Conservation (phyloP, 2,888 invertebrate species). For the Rhyacophila evoluta region DNA sequence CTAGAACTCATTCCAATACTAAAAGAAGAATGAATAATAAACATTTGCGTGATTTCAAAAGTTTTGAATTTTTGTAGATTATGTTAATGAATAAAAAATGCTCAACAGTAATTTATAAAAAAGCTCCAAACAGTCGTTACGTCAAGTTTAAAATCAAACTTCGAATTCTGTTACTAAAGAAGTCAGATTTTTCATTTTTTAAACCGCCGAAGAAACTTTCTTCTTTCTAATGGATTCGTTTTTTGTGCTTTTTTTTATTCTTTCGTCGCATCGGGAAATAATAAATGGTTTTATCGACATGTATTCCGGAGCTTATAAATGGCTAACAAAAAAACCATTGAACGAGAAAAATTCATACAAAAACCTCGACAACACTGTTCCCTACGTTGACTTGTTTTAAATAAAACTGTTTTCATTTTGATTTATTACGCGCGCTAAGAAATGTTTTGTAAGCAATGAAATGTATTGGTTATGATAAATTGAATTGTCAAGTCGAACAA, state of each 20-base stretch:
- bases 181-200: neutral
- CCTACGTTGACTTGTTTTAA: conserved; percentile 4
- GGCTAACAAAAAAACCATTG: neutral
- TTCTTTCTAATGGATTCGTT: conserved; percentile 39
- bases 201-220: conserved; percentile 40
- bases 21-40: too few relatives aligned
- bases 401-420: conserved; percentile 11
- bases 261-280: conserved; percentile 30
- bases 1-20: too few relatives aligned
- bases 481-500: neutral
- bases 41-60: too few relatives aligned
- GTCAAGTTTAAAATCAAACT: neutral
- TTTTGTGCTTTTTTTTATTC: conserved; percentile 35
- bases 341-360: conserved; percentile 18
- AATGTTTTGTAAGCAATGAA: neutral
- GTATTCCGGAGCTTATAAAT: conserved; percentile 19
- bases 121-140: neutral
- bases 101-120: neutral
- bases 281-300: conserved; percentile 39
- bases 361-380: neutral
- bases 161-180: neutral
- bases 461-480: neutral
- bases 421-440: neutral
- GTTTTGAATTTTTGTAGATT: too few relatives aligned
- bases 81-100: neutral